Percentiles rank a stretch among this genome's conserved stretches.
Conservation (phyloP, 2,113 vertebrate genomes). For the Rostratula benghalensis region DNA sequence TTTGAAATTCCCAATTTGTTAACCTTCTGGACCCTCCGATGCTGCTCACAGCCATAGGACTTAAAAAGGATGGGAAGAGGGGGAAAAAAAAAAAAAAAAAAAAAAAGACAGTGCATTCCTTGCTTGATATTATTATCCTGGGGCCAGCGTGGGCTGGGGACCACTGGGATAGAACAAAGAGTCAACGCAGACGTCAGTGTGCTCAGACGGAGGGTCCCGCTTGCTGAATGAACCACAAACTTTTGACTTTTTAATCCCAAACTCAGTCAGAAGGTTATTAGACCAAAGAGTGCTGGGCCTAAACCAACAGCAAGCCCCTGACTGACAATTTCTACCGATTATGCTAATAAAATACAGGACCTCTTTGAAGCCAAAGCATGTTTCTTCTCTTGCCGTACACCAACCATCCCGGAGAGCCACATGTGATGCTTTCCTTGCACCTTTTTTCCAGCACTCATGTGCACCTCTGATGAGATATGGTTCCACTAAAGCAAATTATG, state of each 20-base stretch:
- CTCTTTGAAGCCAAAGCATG: neutral
- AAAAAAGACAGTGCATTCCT: neutral
- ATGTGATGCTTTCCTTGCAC: neutral
- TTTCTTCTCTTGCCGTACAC: neutral
- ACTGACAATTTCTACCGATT: conserved; percentile 25
- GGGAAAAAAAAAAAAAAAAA: neutral
- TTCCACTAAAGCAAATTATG: neutral
- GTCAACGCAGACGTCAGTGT: neutral
- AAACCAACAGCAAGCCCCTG: neutral
- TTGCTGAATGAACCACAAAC: conserved; percentile 20
- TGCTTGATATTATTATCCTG: conserved; percentile 45
- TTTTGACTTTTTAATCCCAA: conserved; percentile 53
- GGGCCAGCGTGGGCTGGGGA: conserved; percentile 1
- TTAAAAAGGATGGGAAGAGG: conserved; percentile 28
- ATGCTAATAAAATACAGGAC: conserved; percentile 22
- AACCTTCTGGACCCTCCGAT: conserved; percentile 36
- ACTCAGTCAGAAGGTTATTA: conserved; percentile 3
- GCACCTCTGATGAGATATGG: neutral
- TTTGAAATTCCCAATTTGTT: conserved; percentile 64
- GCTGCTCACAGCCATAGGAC: conserved; percentile 8
- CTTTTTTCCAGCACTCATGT: neutral
- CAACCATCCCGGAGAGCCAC: neutral
- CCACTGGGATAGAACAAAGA: conserved; percentile 51
- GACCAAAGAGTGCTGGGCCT: neutral
- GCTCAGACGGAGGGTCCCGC: neutral